These are phyloP conservation scores for Pollicipes pollicipes DNA, from an alignment of 1,140 invertebrate species.

Conservation along the genomic window DNA sequence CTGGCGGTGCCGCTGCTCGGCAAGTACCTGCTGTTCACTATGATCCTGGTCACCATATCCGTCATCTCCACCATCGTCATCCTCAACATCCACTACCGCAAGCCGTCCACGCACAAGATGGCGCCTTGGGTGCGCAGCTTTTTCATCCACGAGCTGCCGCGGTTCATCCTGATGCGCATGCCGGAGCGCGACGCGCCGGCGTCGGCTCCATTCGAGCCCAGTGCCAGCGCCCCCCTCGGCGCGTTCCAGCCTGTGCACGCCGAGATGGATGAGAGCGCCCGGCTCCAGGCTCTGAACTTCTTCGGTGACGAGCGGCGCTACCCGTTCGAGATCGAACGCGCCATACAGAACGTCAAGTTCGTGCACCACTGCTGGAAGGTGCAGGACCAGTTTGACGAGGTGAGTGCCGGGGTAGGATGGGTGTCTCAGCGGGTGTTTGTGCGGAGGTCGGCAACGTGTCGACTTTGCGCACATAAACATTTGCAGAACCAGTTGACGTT, in stretches of 20 bases:
- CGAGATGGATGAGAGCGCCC: not conserved
- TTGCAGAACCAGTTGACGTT: not conserved
- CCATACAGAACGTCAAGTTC: slow-evolving; percentile 86
- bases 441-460: too few relatives aligned
- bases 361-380: slow-evolving; percentile 84
- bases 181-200: slow-evolving; percentile 21
- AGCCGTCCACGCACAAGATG: slow-evolving; percentile 95
- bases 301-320: slow-evolving; percentile 34
- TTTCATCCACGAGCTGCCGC: slow-evolving; percentile 65
- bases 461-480: slow-evolving; percentile 9
- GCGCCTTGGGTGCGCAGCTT: slow-evolving; percentile 70
- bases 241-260: not conserved
- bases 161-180: slow-evolving; percentile 58
- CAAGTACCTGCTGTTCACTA: slow-evolving; percentile 96
- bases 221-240: slow-evolving; percentile 20
- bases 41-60: slow-evolving; percentile 89
- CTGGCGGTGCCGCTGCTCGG: slow-evolving; percentile 87
- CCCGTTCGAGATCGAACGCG: slow-evolving; percentile 78
- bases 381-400: slow-evolving; percentile 82
- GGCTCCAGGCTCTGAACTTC: not conserved
- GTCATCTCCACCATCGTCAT: slow-evolving; percentile 95
- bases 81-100: slow-evolving; percentile 96
- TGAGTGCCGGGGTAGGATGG: slow-evolving; percentile 31
- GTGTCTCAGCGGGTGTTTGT: too few relatives aligned
- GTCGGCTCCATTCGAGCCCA: slow-evolving; percentile 3